These are phyloP conservation scores for Heliconius hewitsoni DNA, from an alignment of 1,140 invertebrate species.

Conservation along the genomic window DNA sequence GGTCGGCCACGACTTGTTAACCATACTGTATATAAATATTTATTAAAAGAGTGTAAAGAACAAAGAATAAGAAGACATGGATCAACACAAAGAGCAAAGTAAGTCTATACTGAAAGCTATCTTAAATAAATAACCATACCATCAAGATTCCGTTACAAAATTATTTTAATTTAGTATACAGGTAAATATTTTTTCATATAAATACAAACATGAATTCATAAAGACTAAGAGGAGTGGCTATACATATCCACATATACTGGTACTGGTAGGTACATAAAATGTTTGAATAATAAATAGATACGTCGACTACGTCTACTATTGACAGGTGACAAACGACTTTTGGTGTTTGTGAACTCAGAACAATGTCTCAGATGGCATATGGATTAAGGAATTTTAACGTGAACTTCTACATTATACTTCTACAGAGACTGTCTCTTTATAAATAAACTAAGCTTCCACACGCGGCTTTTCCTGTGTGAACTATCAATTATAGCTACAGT, in stretches of 20 bases:
- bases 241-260: background rate
- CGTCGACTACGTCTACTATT: background rate
- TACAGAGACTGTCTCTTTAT: background rate
- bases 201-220: background rate
- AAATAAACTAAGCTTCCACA: too few species aligned
- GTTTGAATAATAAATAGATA: conserved; percentile 17
- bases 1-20: too few species aligned
- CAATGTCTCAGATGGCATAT: conserved; percentile 10
- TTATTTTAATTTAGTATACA: too few species aligned
- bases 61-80: too few species aligned
- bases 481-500: too few species aligned
- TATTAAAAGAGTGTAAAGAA: too few species aligned
- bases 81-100: too few species aligned
- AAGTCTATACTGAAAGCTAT: too few species aligned
- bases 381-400: background rate
- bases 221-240: background rate
- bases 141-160: background rate
- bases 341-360: conserved; percentile 13
- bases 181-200: too few species aligned
- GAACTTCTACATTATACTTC: background rate
- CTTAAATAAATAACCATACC: too few species aligned
- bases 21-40: too few species aligned
- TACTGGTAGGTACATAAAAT: conserved; percentile 17
- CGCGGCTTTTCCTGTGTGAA: too few species aligned
- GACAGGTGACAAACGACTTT: conserved; percentile 18